Evolutionary conservation across 2,113 vertebrate genomes (phyloP).

Genomic region (Mesoclemmys tuberculata): DNA sequence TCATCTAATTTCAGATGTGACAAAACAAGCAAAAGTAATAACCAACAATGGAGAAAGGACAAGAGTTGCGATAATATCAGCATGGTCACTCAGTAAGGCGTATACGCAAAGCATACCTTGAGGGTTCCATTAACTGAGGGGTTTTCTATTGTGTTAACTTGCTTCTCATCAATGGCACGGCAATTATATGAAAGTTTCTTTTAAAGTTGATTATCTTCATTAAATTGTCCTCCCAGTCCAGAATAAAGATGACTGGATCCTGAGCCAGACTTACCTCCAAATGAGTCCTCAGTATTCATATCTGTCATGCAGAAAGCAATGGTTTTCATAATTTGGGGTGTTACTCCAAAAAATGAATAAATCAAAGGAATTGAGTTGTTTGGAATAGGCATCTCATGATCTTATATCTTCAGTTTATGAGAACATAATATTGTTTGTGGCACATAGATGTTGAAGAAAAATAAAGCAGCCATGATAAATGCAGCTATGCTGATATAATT

Average conservation of each 20-base stretch:
- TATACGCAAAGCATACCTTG: neutral
- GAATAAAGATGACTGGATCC: neutral
- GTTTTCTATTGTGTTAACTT: neutral
- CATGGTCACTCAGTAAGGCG: neutral
- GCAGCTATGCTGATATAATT: no score
- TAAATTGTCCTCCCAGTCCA: neutral
- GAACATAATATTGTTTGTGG: neutral
- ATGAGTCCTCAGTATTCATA: neutral
- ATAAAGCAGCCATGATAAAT: neutral
- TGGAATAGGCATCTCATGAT: neutral
- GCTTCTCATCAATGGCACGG: neutral
- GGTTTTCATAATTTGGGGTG: neutral
- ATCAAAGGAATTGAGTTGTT: constrained; percentile 31
- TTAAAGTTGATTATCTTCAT: neutral
- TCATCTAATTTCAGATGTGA: neutral
- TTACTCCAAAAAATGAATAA: constrained; percentile 33
- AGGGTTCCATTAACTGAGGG: neutral
- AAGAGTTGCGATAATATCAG: neutral
- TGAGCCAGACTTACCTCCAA: neutral
- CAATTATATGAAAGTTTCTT: neutral
- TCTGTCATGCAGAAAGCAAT: neutral
- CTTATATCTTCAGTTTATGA: neutral
- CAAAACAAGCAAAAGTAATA: neutral
- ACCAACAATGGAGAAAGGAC: neutral
- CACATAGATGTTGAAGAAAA: neutral